These are phyloP conservation scores for Epinotia bilunana DNA, from an alignment of 2,888 invertebrate genomes.

Conservation along the genomic window DNA sequence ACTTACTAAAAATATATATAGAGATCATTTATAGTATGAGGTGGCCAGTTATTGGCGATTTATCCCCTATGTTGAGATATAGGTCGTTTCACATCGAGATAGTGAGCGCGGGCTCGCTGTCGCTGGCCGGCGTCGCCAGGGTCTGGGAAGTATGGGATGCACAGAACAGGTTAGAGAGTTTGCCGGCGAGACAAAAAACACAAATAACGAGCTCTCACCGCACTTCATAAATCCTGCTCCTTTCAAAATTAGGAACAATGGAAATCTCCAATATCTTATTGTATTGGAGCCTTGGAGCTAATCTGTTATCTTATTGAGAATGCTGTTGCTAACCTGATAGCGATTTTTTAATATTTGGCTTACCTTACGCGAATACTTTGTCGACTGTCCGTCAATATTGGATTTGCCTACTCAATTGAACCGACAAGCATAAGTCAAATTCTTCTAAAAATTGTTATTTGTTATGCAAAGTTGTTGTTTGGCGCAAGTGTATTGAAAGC, in stretches of 20 bases:
- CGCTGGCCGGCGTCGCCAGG: not conserved
- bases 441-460: too few relatives aligned
- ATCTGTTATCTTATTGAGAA: constrained; percentile 4
- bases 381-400: not conserved
- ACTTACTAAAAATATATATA: too few relatives aligned
- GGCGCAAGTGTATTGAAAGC: too few relatives aligned
- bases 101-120: not conserved
- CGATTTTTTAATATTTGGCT: not conserved
- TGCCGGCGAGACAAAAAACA: constrained; percentile 22
- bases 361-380: not conserved
- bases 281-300: constrained; percentile 9
- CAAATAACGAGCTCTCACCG: constrained; percentile 21
- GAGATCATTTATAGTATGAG: too few relatives aligned
- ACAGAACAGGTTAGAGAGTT: constrained; percentile 32
- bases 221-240: constrained; percentile 24
- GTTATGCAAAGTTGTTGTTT: too few relatives aligned
- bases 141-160: constrained; percentile 19
- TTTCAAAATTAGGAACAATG: constrained; percentile 19
- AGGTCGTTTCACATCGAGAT: not conserved
- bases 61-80: not conserved
- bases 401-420: too few relatives aligned
- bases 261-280: not conserved
- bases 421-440: too few relatives aligned
- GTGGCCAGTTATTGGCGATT: too few relatives aligned
- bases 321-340: not conserved